phyloP scores from a whole-genome alignment of 1,140 invertebrate genomes.

The Gryon sp. region DNA sequence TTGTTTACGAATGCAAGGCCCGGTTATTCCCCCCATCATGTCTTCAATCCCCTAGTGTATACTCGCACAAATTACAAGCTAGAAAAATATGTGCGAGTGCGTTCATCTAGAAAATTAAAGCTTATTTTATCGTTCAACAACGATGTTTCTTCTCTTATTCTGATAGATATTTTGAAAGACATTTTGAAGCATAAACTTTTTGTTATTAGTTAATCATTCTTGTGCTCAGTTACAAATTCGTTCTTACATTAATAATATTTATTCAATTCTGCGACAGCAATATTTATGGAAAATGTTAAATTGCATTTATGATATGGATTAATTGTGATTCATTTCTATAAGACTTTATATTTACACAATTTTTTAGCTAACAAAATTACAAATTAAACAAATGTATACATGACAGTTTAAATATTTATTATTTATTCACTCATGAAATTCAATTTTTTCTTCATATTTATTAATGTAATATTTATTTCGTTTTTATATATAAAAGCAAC shows the following conservation, averaged over 20 bases:
- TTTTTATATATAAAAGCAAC: no score
- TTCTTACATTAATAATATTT: constrained; percentile 26
- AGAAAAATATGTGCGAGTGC: constrained; percentile 62
- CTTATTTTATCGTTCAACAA: constrained; percentile 68
- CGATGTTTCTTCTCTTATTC: constrained; percentile 19
- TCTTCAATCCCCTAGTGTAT: constrained; percentile 59
- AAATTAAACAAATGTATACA: no score
- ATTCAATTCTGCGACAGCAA: constrained; percentile 2
- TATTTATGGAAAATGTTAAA: constrained; percentile 2
- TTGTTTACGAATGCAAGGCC: constrained; percentile 69
- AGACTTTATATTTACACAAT: no score
- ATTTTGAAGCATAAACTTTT: constrained; percentile 30
- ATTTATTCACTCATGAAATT: no score
- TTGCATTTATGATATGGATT: constrained; percentile 4
- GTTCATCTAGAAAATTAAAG: constrained; percentile 75
- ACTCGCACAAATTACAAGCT: constrained; percentile 64
- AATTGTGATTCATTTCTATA: no score
- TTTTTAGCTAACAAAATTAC: no score
- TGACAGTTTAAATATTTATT: no score
- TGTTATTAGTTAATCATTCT: constrained; percentile 47
- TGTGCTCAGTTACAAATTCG: no score
- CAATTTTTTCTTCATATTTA: no score
- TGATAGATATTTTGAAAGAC: no score
- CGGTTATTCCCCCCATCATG: constrained; percentile 70
- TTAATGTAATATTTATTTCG: no score